Conservation (phyloP, 1,140 invertebrate genomes). For the Nixonia krombeini region DNA sequence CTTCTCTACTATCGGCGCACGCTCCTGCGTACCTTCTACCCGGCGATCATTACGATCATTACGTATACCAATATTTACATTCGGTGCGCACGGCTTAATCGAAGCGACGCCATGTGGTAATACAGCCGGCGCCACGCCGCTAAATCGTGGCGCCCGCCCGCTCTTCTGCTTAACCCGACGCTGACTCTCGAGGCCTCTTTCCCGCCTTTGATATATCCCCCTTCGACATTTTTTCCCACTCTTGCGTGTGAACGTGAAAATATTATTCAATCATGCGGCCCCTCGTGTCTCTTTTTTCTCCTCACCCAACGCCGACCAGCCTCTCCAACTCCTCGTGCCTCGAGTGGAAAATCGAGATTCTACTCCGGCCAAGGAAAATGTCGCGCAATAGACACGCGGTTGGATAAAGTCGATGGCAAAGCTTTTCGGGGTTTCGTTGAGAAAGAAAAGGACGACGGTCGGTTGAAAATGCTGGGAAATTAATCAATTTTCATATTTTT, state of each 20-base stretch:
- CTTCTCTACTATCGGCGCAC: slow-evolving; percentile 33
- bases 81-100: slow-evolving; percentile 68
- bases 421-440: too few relatives aligned
- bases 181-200: slow-evolving; percentile 19
- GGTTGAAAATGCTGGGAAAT: too few relatives aligned
- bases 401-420: background rate
- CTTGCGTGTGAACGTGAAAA: slow-evolving; percentile 10
- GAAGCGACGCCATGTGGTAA: slow-evolving; percentile 68
- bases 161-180: slow-evolving; percentile 19
- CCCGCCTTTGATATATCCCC: too few relatives aligned
- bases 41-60: too few relatives aligned
- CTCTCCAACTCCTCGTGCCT: slow-evolving; percentile 3
- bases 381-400: background rate
- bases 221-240: slow-evolving; percentile 23
- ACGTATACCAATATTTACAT: slow-evolving; percentile 70
- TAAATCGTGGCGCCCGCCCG: slow-evolving; percentile 63
- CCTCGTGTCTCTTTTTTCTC: slow-evolving; percentile 22
- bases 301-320: too few relatives aligned
- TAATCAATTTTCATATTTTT: too few relatives aligned
- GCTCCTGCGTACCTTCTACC: slow-evolving; percentile 45
- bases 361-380: slow-evolving; percentile 1
- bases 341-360: slow-evolving; percentile 17
- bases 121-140: slow-evolving; percentile 67
- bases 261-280: slow-evolving; percentile 23
- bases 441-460: too few relatives aligned